Base-by-base conservation (phyloP, 2,888 invertebrate genomes). In the Aquatica leii region DNA sequence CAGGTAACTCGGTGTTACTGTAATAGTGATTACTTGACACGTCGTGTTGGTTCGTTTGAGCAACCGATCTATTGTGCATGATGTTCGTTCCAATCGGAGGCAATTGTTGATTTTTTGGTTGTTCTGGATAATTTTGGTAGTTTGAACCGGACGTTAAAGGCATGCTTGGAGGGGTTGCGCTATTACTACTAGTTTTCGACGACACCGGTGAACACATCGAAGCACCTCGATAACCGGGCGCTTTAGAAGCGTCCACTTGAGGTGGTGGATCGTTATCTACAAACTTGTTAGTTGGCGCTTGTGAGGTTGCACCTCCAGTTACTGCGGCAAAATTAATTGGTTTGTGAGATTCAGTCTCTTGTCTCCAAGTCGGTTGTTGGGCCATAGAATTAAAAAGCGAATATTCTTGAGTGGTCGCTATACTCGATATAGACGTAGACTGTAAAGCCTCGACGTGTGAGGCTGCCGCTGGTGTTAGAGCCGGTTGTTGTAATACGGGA, bases 191-290 rank as follows among this genome's bases (percentile, higher is more conserved):
- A 0, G 87, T 83, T 69, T 87, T 87, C 41, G 86, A 87, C 0
- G 88, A 88, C 1, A 90, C 90, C 0, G 93, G 93, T 5, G 93
- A 92, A 78, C 91, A 91, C 67, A 91, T 88, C 43, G 90, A 86
- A 52, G 86, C 89, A 55, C 92, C 93, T 75, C 95, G 88, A 81
- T 95, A 96, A 0, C 95, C 95, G 0, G 95, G 95, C 62, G 95
- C 95, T 82, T 95, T 96, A 48, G 93, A 90, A 2, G 91, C 92
- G 82, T 95, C 95, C 66, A 90, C 94, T 84, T 90, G 84, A 2
- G 84, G 84, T 5, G 83, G 83, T 18, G 86, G 84, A 57, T 84
- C 83, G 62, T 82, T 83, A 65, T 86, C 85, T 54, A 86, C 83
- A 70, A 84, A 86, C 73, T 85, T 85, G 55, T 80, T 81, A 14